Evolutionary conservation across 92 coral and sea anemone genomes (phyloP), one percentile per base, ranked within the genome.

Genomic region (Phenganax stokvisi): DNA sequence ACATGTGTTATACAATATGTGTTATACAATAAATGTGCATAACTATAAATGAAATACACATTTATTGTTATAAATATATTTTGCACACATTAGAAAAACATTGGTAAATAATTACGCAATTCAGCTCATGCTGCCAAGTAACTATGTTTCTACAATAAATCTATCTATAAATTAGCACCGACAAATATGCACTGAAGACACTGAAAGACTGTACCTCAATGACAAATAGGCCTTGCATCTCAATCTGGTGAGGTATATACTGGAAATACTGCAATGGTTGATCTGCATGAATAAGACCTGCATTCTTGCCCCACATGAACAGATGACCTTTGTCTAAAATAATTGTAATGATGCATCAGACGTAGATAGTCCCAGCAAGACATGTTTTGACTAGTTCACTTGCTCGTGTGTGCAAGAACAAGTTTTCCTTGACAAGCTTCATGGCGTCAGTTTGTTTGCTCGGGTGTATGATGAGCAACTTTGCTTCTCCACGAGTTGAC

Each of bases 251-350:
- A 9, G 97, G 97, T 8, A 81, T 85, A 81, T 80, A 91, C 87
- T 93, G 98, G 83, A 89, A 93, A 85, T 82, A 85, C 76, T 96
- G 89, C 44, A 81, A 74, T 55, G 87, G 86, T 83, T 91, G 87
- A 59, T 93, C 93, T 59, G 81, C 59, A 81, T 92, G 91, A 76
- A 93, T 89, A 15, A 93, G 68, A 60, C 93, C 92, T 3, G 92
- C 86, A 77, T 93, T 93, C 79, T 91, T 88, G 4, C 98, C 98
- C 98, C 98, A 93, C 97, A 93, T 85, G 67, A 77, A 91, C 52
- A 93, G 81, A 64, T 80, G 57, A 4, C 98, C 98, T 31, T 85
- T 82, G 17, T 76, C 98, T 93, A 80, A 59, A 62, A 75, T 51
- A 28, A 68, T 51, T 72, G 75, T 70, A 52, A 37, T 15, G 47